These are phyloP conservation scores for Subacronicta megacephala DNA, from an alignment of 2,888 invertebrate species.

Conservation along the genomic window DNA sequence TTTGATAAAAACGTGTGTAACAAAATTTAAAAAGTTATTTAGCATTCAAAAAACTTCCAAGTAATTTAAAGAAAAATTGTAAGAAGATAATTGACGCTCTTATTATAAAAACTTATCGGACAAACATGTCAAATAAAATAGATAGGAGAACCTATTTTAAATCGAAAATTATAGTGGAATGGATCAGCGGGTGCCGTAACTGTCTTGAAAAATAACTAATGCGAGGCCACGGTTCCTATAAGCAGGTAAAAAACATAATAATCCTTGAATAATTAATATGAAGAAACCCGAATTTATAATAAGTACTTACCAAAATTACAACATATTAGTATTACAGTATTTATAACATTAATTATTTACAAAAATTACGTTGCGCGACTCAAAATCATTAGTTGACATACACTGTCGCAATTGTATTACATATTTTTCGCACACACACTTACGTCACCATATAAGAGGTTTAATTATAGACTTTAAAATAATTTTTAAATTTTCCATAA, in stretches of 20 bases:
- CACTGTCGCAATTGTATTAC: slow-evolving; percentile 26
- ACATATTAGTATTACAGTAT: slow-evolving; percentile 66
- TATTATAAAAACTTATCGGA: slow-evolving; percentile 52
- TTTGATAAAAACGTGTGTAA: slow-evolving; percentile 21
- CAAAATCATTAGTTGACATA: slow-evolving; percentile 48
- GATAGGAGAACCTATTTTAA: slow-evolving; percentile 34
- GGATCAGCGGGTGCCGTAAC: slow-evolving; percentile 72
- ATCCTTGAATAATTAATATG: slow-evolving; percentile 49
- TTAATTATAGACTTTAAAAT: slow-evolving; percentile 39
- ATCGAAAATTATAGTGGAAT: slow-evolving; percentile 71
- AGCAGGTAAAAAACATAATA: slow-evolving; percentile 47
- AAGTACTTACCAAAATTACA: slow-evolving; percentile 81
- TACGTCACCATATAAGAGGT: slow-evolving; percentile 38
- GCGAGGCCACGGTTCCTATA: slow-evolving; percentile 80
- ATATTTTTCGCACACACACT: slow-evolving; percentile 56
- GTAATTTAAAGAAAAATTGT: slow-evolving; percentile 23
- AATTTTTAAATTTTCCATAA: slow-evolving; percentile 20
- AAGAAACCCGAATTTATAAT: slow-evolving; percentile 71
- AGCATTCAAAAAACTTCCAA: slow-evolving; percentile 11
- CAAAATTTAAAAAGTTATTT: slow-evolving; percentile 9
- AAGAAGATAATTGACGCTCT: slow-evolving; percentile 64
- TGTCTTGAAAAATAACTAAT: slow-evolving; percentile 68
- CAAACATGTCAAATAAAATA: slow-evolving; percentile 64
- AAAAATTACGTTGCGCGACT: slow-evolving; percentile 68
- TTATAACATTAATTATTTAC: slow-evolving; percentile 72